Evolutionary conservation across 2,888 invertebrate species (phyloP).

Genomic region (Chalcosyrphus nemorum): DNA sequence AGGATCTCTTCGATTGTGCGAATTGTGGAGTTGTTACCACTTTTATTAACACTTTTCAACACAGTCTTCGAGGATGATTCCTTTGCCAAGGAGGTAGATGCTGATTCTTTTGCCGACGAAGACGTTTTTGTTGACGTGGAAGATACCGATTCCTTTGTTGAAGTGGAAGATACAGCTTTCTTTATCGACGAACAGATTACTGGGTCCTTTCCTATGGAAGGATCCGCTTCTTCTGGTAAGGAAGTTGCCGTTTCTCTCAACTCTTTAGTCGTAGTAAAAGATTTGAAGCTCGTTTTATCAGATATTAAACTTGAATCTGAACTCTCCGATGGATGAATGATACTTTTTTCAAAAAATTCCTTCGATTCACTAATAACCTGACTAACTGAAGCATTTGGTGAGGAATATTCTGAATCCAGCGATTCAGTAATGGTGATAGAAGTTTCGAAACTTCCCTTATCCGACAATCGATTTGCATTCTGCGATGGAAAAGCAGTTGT

Average conservation of each 20-base stretch:
- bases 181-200: not conserved
- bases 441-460: not conserved
- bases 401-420: not conserved
- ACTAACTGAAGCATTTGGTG: constrained; percentile 33
- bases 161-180: not conserved
- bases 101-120: not conserved
- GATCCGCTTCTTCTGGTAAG: not conserved
- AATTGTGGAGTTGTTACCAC: not conserved
- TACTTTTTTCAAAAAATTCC: constrained; percentile 32
- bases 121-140: not conserved
- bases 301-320: not conserved
- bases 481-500: constrained; percentile 14
- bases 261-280: not conserved
- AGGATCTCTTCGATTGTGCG: not conserved
- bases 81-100: not conserved
- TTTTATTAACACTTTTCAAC: not conserved
- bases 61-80: not conserved
- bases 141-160: not conserved
- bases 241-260: not conserved
- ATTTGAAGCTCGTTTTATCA: not conserved
- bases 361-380: constrained; percentile 46
- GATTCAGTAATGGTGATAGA: not conserved
- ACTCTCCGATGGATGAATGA: constrained; percentile 5
- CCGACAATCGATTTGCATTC: not conserved
- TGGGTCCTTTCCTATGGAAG: too few relatives aligned